Conservation (phyloP, 1,140 invertebrate genomes). For the Drosophila pseudoobscura region DNA sequence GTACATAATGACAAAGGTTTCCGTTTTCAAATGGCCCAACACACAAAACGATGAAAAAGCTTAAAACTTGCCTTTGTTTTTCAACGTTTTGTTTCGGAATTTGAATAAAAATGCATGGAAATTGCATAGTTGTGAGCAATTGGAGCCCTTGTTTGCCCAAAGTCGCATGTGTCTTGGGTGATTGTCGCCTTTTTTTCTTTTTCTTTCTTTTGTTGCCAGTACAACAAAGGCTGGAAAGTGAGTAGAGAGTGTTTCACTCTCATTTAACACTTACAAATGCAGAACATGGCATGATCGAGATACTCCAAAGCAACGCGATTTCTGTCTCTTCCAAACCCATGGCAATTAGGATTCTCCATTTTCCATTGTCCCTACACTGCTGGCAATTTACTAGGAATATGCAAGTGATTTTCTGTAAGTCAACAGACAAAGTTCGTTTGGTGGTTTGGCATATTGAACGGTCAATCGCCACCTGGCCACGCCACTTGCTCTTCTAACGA, state of each 20-base stretch:
- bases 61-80: slow-evolving; percentile 56
- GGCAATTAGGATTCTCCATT: slow-evolving; percentile 10
- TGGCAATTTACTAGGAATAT: slow-evolving; percentile 23
- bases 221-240: slow-evolving; percentile 1
- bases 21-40: slow-evolving; percentile 61
- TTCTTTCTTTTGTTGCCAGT: neutral
- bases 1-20: slow-evolving; percentile 74
- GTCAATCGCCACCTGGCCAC: slow-evolving; percentile 39
- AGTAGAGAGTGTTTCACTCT: neutral
- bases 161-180: slow-evolving; percentile 30
- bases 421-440: slow-evolving; percentile 48
- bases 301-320: neutral
- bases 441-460: slow-evolving; percentile 61
- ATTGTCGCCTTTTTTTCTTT: slow-evolving; percentile 14
- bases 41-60: slow-evolving; percentile 49
- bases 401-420: slow-evolving; percentile 58
- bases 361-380: neutral
- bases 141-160: slow-evolving; percentile 24
- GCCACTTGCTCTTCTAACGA: slow-evolving; percentile 50
- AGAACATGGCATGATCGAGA: neutral
- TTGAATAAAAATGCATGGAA: slow-evolving; percentile 64
- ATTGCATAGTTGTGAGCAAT: slow-evolving; percentile 51
- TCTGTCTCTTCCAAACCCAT: neutral
- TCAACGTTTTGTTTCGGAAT: slow-evolving; percentile 34
- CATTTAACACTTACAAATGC: too few relatives aligned